Conservation (phyloP, 1,140 invertebrate genomes). For the Trissolcus basalis region DNA sequence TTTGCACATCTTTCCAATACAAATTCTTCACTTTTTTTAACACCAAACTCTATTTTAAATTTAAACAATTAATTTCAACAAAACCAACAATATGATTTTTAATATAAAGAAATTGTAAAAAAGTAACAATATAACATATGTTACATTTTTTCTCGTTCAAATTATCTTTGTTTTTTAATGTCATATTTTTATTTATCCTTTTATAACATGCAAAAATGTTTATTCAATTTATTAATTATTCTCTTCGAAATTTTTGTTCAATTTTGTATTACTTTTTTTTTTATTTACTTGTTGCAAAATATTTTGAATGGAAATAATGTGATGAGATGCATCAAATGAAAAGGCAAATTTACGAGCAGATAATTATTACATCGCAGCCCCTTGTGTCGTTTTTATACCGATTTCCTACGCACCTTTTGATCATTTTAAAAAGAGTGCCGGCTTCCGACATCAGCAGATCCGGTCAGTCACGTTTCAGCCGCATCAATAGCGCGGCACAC, state of each 20-base stretch:
- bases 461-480: slow-evolving; percentile 29
- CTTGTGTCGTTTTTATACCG: slow-evolving; percentile 30
- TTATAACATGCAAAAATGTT: too few relatives aligned
- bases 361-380: slow-evolving; percentile 38
- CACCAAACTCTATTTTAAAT: not conserved
- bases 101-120: too few relatives aligned
- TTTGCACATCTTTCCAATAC: slow-evolving; percentile 15
- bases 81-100: too few relatives aligned
- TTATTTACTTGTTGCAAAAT: not conserved
- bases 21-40: not conserved
- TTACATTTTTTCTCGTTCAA: too few relatives aligned
- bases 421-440: slow-evolving; percentile 38
- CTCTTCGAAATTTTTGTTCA: too few relatives aligned
- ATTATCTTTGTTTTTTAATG: too few relatives aligned
- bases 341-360: slow-evolving; percentile 39
- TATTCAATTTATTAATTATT: too few relatives aligned
- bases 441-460: slow-evolving; percentile 50
- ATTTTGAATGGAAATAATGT: too few relatives aligned
- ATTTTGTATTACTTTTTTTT: not conserved
- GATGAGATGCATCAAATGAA: slow-evolving; percentile 16
- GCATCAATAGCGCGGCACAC: slow-evolving; percentile 29
- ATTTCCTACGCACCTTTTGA: slow-evolving; percentile 42
- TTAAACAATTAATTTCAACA: slow-evolving; percentile 2
- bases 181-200: too few relatives aligned
- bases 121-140: too few relatives aligned